Conservation (phyloP, 2,797 vertebrate genomes). For the Oreochromis mossambicus region DNA sequence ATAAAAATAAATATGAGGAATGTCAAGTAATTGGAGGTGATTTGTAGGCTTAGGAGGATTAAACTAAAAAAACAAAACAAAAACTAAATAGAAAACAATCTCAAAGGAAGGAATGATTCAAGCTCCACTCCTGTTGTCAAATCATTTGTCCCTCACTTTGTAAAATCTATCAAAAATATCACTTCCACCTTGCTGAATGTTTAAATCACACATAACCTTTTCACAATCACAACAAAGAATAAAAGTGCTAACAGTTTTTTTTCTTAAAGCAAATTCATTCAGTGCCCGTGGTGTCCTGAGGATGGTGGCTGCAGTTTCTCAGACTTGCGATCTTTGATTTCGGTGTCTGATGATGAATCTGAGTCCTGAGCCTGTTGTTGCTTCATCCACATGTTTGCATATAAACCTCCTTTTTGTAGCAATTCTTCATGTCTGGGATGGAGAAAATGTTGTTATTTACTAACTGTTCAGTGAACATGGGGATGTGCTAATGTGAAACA, state of each 20-base stretch:
- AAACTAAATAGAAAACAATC: background rate
- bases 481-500: background rate
- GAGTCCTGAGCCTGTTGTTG: slow-evolving; percentile 80
- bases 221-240: background rate
- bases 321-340: slow-evolving; percentile 75
- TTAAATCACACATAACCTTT: background rate
- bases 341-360: slow-evolving; percentile 70
- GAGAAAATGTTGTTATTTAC: background rate
- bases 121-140: background rate
- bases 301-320: slow-evolving; percentile 82
- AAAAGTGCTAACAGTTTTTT: background rate
- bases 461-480: background rate
- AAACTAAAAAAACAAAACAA: background rate
- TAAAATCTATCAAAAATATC: slow-evolving; percentile 2
- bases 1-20: background rate
- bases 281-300: slow-evolving; percentile 33
- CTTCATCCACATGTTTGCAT: slow-evolving; percentile 90
- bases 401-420: slow-evolving; percentile 83
- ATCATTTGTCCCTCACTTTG: background rate
- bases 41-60: background rate
- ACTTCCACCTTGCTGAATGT: background rate
- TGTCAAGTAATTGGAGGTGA: background rate
- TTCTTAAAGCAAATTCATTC: slow-evolving; percentile 2
- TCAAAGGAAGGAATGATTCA: background rate
- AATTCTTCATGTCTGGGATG: slow-evolving; percentile 85